A percentile compares a stretch with the other conserved stretches of the same genome.
These are phyloP conservation scores for Caiman crocodilus DNA, from an alignment of 2,797 vertebrate genomes.

Conservation along the genomic window DNA sequence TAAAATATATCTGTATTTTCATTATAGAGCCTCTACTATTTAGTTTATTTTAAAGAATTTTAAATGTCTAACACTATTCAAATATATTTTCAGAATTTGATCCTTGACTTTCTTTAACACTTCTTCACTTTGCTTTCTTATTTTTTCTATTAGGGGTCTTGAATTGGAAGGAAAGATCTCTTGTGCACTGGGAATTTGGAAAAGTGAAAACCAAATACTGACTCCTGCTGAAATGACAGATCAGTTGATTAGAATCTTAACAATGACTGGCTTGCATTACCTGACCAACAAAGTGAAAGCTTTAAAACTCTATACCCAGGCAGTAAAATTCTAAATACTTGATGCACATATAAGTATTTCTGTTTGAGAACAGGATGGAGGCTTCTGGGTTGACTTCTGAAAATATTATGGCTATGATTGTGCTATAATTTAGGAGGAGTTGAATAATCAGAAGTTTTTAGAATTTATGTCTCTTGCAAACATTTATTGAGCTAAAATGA, in stretches of 20 bases:
- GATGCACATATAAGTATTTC: background rate
- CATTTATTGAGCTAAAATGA: background rate
- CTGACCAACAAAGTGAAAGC: conserved; percentile 72
- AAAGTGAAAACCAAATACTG: conserved; percentile 26
- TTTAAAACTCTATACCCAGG: conserved; percentile 58
- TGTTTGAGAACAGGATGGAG: conserved; percentile 19
- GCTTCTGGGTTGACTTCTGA: background rate
- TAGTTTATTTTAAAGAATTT: background rate
- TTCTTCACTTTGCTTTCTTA: background rate
- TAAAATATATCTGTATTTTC: background rate
- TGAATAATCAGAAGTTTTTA: background rate
- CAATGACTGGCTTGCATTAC: conserved; percentile 70
- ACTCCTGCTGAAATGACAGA: conserved; percentile 55
- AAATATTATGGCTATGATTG: background rate
- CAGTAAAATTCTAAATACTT: conserved; percentile 72
- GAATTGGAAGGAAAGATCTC: conserved; percentile 61
- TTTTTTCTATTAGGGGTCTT: conserved; percentile 52
- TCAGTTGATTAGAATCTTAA: conserved; percentile 69
- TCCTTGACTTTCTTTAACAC: background rate
- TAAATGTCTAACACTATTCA: background rate
- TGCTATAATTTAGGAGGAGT: background rate
- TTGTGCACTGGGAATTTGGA: conserved; percentile 68
- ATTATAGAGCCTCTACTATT: background rate
- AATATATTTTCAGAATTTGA: background rate
- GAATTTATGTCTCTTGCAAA: background rate